These are phyloP conservation scores for Aphelinus atriplicis DNA, from an alignment of 1,140 invertebrate species.

Conservation along the genomic window DNA sequence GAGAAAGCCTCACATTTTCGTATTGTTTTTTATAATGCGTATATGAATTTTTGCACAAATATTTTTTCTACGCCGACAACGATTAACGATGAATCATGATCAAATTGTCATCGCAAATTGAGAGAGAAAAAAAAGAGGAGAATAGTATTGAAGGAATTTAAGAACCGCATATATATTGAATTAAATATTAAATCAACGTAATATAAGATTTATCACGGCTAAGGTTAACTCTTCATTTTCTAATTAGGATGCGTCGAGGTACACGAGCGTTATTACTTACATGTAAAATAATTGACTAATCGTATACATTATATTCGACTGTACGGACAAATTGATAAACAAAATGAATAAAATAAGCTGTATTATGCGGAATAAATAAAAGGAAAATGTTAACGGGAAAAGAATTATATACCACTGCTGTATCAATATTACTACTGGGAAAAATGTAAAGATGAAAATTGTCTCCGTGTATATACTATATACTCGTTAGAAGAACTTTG, in stretches of 20 bases:
- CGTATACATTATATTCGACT: slow-evolving; percentile 2
- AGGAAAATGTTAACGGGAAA: background rate
- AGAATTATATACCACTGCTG: background rate
- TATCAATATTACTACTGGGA: too few species aligned
- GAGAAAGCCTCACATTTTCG: slow-evolving; percentile 9
- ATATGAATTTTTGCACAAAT: slow-evolving; percentile 33
- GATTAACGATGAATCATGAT: slow-evolving; percentile 4
- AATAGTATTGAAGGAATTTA: background rate
- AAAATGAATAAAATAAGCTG: background rate
- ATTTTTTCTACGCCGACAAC: slow-evolving; percentile 35
- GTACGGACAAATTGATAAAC: slow-evolving; percentile 1
- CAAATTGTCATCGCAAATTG: background rate
- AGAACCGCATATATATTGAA: background rate
- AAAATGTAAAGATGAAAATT: too few species aligned
- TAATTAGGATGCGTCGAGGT: background rate
- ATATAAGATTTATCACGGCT: slow-evolving; percentile 4
- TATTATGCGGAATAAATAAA: background rate
- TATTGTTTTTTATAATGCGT: slow-evolving; percentile 21
- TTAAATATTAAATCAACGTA: background rate
- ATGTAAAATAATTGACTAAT: background rate
- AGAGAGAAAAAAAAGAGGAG: background rate
- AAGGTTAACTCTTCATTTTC: slow-evolving; percentile 25
- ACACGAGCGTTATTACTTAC: slow-evolving; percentile 11
- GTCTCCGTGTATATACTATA: slow-evolving; percentile 16
- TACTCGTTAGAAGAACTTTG: slow-evolving; percentile 13